phyloP scores from a whole-genome alignment of 2,888 invertebrate genomes.

The Papilio gigon region DNA sequence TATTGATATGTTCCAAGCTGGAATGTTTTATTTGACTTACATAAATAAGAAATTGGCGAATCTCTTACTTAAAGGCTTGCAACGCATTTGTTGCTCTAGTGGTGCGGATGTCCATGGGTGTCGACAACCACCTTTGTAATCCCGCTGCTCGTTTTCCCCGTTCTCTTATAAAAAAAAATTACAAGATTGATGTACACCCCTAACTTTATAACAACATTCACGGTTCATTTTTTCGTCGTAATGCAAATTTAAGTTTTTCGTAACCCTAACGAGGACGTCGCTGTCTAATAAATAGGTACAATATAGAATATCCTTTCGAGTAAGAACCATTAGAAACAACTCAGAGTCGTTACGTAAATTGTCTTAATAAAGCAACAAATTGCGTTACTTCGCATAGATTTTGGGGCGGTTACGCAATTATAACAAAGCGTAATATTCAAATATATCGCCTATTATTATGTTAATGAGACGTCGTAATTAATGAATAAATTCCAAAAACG shows the following conservation, averaged over 20 bases:
- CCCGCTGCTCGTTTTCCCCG: too few relatives aligned
- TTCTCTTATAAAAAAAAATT: too few relatives aligned
- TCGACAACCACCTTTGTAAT: too few relatives aligned
- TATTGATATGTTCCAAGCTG: too few relatives aligned
- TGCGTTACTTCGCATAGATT: conserved; percentile 21
- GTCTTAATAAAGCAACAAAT: conserved; percentile 22
- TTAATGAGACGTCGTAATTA: conserved; percentile 7
- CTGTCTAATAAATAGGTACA: conserved; percentile 2
- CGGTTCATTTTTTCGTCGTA: not conserved
- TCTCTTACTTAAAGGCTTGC: too few relatives aligned
- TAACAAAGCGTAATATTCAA: conserved; percentile 10
- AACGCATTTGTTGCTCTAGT: too few relatives aligned
- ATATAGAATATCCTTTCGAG: conserved; percentile 17
- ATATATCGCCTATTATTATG: conserved; percentile 22
- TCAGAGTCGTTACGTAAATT: conserved; percentile 11
- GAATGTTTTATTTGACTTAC: too few relatives aligned
- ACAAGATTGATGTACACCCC: not conserved
- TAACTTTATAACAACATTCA: not conserved
- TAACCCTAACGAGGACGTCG: not conserved
- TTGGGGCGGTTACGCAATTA: not conserved
- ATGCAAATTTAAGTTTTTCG: not conserved
- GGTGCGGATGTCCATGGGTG: too few relatives aligned
- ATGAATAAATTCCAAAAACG: conserved; percentile 11
- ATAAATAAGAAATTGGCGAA: too few relatives aligned
- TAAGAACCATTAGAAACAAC: conserved; percentile 14